Evolutionary conservation across 92 coral and sea anemone species (phyloP).

Genomic region (Porites divaricata): DNA sequence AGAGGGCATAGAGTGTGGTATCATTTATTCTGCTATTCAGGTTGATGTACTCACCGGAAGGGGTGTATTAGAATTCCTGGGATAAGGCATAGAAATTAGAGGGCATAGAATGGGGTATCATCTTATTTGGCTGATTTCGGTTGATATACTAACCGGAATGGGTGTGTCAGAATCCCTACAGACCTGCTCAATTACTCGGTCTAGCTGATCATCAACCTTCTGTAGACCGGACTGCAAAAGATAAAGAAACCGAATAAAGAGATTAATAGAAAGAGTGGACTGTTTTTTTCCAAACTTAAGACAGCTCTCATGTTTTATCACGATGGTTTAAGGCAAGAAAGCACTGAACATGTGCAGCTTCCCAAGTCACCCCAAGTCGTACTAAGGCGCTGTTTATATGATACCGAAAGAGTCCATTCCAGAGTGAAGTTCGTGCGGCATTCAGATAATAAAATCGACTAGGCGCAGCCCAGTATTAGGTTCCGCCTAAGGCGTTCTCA

Average conservation of each 20-base stretch:
- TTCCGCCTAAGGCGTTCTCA: background rate
- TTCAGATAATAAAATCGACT: background rate
- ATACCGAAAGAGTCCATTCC: no score
- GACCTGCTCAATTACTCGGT: slow-evolving; percentile 76
- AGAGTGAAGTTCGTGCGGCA: no score
- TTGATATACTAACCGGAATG: slow-evolving; percentile 73
- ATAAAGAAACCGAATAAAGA: background rate
- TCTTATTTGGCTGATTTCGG: background rate
- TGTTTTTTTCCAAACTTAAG: no score
- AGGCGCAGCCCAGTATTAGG: no score
- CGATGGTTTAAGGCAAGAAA: no score
- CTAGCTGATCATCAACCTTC: slow-evolving; percentile 86
- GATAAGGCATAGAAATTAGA: background rate
- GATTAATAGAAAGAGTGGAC: no score
- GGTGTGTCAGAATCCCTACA: slow-evolving; percentile 86
- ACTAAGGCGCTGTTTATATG: no score
- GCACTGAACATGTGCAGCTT: no score
- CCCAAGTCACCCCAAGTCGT: no score
- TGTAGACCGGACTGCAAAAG: slow-evolving; percentile 77
- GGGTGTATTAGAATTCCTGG: slow-evolving; percentile 74
- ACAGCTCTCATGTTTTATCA: no score
- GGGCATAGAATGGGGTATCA: background rate
- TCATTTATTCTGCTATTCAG: background rate
- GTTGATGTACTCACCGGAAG: slow-evolving; percentile 72
- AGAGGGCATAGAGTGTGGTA: background rate